Conservation (phyloP, 2,888 invertebrate genomes). For the Osmoderma eremita region DNA sequence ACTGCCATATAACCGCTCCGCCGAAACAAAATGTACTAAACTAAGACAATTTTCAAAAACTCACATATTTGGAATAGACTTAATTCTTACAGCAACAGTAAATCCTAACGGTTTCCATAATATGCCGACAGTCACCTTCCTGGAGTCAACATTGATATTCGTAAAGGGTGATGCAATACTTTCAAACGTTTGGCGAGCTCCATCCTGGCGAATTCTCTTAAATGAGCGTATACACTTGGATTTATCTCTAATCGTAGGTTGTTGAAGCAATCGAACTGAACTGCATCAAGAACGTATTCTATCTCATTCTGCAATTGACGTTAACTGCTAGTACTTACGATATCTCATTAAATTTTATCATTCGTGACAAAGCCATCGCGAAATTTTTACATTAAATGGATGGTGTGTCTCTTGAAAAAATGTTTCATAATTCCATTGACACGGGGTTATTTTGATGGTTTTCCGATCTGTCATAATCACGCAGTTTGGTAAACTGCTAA, state of each 20-base stretch:
- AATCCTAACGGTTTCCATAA: constrained; percentile 73
- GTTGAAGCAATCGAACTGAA: constrained; percentile 40
- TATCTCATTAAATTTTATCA: constrained; percentile 53
- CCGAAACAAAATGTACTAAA: constrained; percentile 72
- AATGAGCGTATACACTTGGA: constrained; percentile 47
- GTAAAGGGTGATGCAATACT: constrained; percentile 63
- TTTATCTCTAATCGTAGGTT: constrained; percentile 39
- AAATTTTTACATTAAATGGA: constrained; percentile 2
- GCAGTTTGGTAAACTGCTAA: too few relatives aligned
- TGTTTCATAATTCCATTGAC: constrained; percentile 18
- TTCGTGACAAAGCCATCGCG: constrained; percentile 57
- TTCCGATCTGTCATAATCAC: constrained; percentile 9
- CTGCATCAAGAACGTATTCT: constrained; percentile 37
- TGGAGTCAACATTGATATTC: constrained; percentile 62
- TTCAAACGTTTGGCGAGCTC: constrained; percentile 49
- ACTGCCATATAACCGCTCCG: constrained; percentile 87
- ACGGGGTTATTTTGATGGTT: background rate
- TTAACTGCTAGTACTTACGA: constrained; percentile 48
- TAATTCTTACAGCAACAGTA: constrained; percentile 70
- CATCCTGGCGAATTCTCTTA: constrained; percentile 47
- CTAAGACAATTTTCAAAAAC: constrained; percentile 50
- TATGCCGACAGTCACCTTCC: constrained; percentile 63
- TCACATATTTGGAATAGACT: constrained; percentile 5
- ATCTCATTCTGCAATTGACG: constrained; percentile 19
- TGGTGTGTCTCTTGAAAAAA: background rate